Evolutionary conservation across 2,888 invertebrate species (phyloP).

Genomic region (Crioceris asparagi): DNA sequence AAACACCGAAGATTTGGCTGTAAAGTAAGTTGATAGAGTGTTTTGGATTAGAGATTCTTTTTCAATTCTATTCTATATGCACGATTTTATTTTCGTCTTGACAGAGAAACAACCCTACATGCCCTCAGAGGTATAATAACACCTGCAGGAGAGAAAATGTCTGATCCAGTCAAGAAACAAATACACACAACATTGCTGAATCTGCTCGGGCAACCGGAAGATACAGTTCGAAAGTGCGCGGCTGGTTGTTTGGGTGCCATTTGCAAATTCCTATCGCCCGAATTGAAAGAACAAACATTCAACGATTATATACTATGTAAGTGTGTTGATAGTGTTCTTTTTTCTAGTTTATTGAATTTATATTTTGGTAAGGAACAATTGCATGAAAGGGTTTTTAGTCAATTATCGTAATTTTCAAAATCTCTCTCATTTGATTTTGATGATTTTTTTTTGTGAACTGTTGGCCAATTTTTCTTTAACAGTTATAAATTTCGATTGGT

Average conservation of each 20-base stretch:
- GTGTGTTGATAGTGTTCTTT: no score
- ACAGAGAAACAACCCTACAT: slow-evolving; percentile 87
- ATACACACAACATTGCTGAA: slow-evolving; percentile 57
- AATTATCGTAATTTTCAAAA: no score
- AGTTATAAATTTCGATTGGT: no score
- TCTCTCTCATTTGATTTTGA: no score
- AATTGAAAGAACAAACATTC: slow-evolving; percentile 64
- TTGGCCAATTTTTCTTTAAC: no score
- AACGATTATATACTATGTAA: slow-evolving; percentile 63
- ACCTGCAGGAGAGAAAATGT: slow-evolving; percentile 82
- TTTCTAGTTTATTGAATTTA: no score
- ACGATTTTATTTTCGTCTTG: background rate
- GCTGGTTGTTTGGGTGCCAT: slow-evolving; percentile 88
- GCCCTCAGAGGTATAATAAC: slow-evolving; percentile 77
- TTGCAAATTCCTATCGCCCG: slow-evolving; percentile 59
- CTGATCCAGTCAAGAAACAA: slow-evolving; percentile 64
- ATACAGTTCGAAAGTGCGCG: slow-evolving; percentile 67
- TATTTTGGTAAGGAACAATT: no score
- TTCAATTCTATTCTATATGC: background rate
- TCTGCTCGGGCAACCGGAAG: slow-evolving; percentile 65
- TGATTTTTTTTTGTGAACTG: no score
- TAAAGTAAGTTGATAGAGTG: slow-evolving; percentile 38
- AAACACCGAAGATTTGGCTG: slow-evolving; percentile 70
- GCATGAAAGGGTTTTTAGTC: no score
- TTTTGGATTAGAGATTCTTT: no score